phyloP scores from a whole-genome alignment of 2,113 vertebrate genomes.

The Melanotaenia duboulayi region DNA sequence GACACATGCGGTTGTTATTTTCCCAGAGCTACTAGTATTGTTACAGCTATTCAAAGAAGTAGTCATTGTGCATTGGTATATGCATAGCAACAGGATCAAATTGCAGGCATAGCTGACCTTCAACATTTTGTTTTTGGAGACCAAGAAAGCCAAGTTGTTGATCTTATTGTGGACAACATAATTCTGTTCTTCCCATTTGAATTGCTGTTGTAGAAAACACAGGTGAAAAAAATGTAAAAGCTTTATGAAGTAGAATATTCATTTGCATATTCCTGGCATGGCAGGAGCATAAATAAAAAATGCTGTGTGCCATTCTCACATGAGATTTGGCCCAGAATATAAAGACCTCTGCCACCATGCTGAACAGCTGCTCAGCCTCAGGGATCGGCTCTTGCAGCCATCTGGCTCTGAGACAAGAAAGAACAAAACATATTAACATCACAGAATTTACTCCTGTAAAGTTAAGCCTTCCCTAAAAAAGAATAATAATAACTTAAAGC shows the following conservation, averaged over 20 bases:
- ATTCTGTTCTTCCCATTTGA: slow-evolving; percentile 98
- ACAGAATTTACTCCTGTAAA: slow-evolving; percentile 9
- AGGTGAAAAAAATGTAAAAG: background rate
- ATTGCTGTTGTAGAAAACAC: slow-evolving; percentile 84
- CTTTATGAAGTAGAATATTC: slow-evolving; percentile 1
- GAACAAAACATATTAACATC: slow-evolving; percentile 30
- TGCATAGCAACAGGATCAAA: background rate
- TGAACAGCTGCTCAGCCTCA: slow-evolving; percentile 91
- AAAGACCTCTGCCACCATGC: slow-evolving; percentile 94
- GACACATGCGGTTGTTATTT: background rate
- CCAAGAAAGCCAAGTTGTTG: slow-evolving; percentile 93
- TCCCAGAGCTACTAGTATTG: background rate
- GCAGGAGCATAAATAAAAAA: slow-evolving; percentile 3
- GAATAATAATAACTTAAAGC: background rate
- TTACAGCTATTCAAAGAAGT: background rate
- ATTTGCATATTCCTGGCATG: background rate
- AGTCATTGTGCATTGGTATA: background rate
- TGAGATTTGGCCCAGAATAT: slow-evolving; percentile 97
- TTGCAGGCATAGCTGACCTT: slow-evolving; percentile 81
- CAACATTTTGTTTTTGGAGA: slow-evolving; percentile 88
- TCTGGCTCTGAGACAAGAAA: slow-evolving; percentile 83
- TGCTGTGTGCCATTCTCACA: slow-evolving; percentile 79
- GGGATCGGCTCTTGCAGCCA: slow-evolving; percentile 90
- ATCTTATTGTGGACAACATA: slow-evolving; percentile 97
- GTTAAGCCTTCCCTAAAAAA: background rate